phyloP scores from a whole-genome alignment of 2,797 vertebrate genomes.

The Protosalanx chinensis region DNA sequence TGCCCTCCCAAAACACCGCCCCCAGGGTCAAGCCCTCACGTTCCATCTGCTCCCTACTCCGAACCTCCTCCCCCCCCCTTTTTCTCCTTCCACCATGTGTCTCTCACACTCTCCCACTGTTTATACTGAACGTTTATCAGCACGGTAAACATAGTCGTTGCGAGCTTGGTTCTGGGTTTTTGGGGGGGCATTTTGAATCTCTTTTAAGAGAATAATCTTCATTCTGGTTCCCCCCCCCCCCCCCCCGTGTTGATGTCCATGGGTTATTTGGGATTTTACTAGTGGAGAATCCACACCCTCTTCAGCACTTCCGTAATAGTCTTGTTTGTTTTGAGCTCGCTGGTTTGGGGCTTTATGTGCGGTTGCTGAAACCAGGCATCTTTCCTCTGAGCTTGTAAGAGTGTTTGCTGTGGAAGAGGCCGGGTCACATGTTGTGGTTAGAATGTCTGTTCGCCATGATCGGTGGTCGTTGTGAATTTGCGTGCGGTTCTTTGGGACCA shows the following conservation, averaged over 20 bases:
- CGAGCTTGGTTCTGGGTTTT: slow-evolving; percentile 34
- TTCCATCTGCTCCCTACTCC: slow-evolving; percentile 23
- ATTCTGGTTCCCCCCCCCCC: slow-evolving; percentile 1
- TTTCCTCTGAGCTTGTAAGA: slow-evolving; percentile 21
- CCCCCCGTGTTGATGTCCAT: slow-evolving; percentile 17
- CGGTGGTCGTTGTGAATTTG: slow-evolving; percentile 29
- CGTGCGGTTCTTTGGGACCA: slow-evolving; percentile 21
- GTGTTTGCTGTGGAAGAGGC: slow-evolving; percentile 32
- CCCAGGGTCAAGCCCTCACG: slow-evolving; percentile 37
- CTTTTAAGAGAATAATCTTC: slow-evolving; percentile 35
- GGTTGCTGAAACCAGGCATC: neutral
- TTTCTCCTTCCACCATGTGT: slow-evolving; percentile 11
- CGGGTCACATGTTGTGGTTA: slow-evolving; percentile 3
- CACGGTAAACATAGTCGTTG: slow-evolving; percentile 58
- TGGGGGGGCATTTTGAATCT: slow-evolving; percentile 29
- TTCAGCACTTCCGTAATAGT: slow-evolving; percentile 9
- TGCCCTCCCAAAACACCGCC: slow-evolving; percentile 38
- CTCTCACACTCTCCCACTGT: slow-evolving; percentile 56
- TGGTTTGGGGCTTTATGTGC: neutral
- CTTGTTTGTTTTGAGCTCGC: slow-evolving; percentile 12
- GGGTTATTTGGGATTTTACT: slow-evolving; percentile 34
- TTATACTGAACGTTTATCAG: slow-evolving; percentile 63
- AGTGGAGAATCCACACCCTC: slow-evolving; percentile 31
- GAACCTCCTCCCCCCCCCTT: slow-evolving; percentile 32
- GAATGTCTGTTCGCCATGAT: slow-evolving; percentile 29